Base-by-base conservation (phyloP, 2,888 invertebrate species). In the Sarcophaga caerulescens region DNA sequence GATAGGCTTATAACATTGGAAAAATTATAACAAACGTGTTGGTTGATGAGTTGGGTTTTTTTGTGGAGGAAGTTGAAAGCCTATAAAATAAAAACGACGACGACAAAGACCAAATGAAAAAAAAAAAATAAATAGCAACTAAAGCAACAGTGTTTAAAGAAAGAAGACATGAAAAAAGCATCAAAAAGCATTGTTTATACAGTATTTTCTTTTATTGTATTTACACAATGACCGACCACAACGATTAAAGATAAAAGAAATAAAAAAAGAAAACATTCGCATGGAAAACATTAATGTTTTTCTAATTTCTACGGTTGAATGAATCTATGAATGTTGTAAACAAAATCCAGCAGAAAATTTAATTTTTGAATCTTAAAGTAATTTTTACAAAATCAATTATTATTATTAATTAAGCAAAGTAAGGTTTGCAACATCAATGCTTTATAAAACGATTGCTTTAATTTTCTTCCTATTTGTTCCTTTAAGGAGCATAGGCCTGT, bases 181-280 rank as follows among this genome's bases (percentile, higher is more conserved):
- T 6, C 45, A 63, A 8, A 71, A 74, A 74, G 23, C 44, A 74
- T 62, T 52, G n/a, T 57, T 25, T 75, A 47, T 65, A 52, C 19
- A 19, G 10, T 47, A 59, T 35, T 71, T 71, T 21, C 3, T 71
- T 71, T 71, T 17, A 11, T 35, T 71, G 21, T 66, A 62, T 78
- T 62, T 62, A 62, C 78, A 65, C 63, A 75, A 65, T 74, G 74
- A 63, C 74, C 62, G 74, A 63, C 74, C 62, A 63, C 21, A 74
- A 47, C 47, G 63, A 75, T 75, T 52, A 65, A 65, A 75, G 52
- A 52, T 35, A 25, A 35, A 63, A 63, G n/a, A 62, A 73, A 63
- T 23, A 74, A 14, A 52, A 52, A 52, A n/a, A n/a, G 5, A 25
- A 65, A 11, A 19, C 60, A 21, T 60, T 60, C 25, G 35, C 35